Evolutionary conservation across 2,888 invertebrate species (phyloP).

Genomic region (Sisyra terminalis): DNA sequence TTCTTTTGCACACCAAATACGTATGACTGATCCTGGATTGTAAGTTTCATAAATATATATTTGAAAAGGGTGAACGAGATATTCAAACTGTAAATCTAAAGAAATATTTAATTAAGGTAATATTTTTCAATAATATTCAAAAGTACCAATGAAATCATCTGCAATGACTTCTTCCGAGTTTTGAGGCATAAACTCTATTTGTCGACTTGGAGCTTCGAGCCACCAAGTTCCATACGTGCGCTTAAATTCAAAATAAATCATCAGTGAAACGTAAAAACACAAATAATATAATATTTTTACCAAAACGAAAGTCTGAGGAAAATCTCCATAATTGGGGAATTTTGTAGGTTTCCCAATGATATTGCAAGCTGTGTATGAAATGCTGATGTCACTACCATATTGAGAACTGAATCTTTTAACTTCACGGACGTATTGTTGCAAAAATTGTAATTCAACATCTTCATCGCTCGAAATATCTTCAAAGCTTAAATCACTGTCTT

Average conservation of each 20-base stretch:
- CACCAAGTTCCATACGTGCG: slow-evolving; percentile 77
- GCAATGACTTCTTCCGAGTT: slow-evolving; percentile 47
- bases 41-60: slow-evolving; percentile 71
- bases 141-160: slow-evolving; percentile 66
- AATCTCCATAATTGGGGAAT: slow-evolving; percentile 83
- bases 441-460: slow-evolving; percentile 19
- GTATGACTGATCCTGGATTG: slow-evolving; percentile 68
- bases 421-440: slow-evolving; percentile 64
- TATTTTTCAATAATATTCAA: background rate
- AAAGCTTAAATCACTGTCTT: background rate
- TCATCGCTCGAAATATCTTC: background rate
- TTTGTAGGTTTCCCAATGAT: slow-evolving; percentile 69
- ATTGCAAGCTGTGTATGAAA: slow-evolving; percentile 78
- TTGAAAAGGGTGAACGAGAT: slow-evolving; percentile 46
- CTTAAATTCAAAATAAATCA: slow-evolving; percentile 27
- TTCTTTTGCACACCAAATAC: slow-evolving; percentile 52
- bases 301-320: slow-evolving; percentile 79
- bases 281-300: slow-evolving; percentile 31
- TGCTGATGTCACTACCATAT: slow-evolving; percentile 76
- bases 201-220: slow-evolving; percentile 58
- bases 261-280: background rate
- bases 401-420: slow-evolving; percentile 77
- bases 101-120: background rate
- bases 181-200: slow-evolving; percentile 55
- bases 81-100: slow-evolving; percentile 47